phyloP scores from a whole-genome alignment of 1,140 invertebrate species.

The Drosophila oshimai region DNA sequence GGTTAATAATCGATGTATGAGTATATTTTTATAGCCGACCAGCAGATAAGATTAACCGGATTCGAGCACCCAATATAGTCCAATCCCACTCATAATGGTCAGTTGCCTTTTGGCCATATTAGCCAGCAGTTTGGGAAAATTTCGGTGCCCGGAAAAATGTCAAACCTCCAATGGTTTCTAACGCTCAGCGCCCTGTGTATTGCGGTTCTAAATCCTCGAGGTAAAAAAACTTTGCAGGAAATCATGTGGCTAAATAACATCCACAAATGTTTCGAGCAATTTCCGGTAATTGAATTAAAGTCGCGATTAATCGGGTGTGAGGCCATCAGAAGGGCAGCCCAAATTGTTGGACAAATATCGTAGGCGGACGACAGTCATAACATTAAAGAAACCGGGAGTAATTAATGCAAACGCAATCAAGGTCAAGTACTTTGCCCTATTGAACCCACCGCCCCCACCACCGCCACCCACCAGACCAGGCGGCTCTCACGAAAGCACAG shows the following conservation, averaged over 20 bases:
- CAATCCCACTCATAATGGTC: conserved; percentile 2
- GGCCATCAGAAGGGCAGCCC: conserved; percentile 32
- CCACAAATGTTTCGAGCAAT: conserved; percentile 41
- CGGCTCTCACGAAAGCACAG: background rate
- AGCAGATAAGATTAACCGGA: conserved; percentile 61
- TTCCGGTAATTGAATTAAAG: conserved; percentile 75
- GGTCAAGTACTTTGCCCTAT: conserved; percentile 78
- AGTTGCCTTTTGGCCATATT: conserved; percentile 13
- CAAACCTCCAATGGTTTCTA: conserved; percentile 31
- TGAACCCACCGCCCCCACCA: conserved; percentile 37
- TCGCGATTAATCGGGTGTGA: conserved; percentile 24
- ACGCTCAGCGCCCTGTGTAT: conserved; percentile 42
- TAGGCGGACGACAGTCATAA: conserved; percentile 55
- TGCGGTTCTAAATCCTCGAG: conserved; percentile 42
- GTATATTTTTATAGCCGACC: conserved; percentile 21
- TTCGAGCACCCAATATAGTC: conserved; percentile 42
- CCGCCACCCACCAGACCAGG: background rate
- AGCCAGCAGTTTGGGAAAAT: conserved; percentile 2
- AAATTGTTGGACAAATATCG: conserved; percentile 62
- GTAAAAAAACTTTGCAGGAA: conserved; percentile 31
- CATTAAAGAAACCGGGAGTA: conserved; percentile 67
- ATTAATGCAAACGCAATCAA: conserved; percentile 79
- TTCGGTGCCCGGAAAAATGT: conserved; percentile 29
- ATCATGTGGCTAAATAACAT: conserved; percentile 2
- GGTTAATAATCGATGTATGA: conserved; percentile 40